phyloP scores from a whole-genome alignment of 2,113 vertebrate genomes.

The Bagarius yarrelli region DNA sequence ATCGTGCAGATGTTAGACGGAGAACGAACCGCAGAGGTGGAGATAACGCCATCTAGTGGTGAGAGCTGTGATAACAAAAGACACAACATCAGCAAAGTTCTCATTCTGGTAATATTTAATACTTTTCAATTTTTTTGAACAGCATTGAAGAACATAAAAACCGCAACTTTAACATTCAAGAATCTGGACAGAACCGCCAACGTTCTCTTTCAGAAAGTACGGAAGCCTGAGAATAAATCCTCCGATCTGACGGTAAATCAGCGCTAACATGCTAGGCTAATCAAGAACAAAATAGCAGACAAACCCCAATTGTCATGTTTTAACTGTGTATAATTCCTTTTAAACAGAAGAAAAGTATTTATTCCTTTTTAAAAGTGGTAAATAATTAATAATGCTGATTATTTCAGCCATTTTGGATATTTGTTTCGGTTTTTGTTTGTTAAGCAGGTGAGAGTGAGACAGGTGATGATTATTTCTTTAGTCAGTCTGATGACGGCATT shows the following conservation, averaged over 20 bases:
- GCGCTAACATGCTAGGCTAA: background rate
- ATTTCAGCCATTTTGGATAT: too few relatives aligned
- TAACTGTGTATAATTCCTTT: too few relatives aligned
- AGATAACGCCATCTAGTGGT: constrained; percentile 51
- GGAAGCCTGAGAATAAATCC: background rate
- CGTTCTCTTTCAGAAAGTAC: constrained; percentile 1
- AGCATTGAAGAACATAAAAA: background rate
- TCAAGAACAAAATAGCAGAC: too few relatives aligned
- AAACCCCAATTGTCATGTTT: too few relatives aligned
- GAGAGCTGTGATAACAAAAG: background rate
- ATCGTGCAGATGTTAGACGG: rapidly evolving
- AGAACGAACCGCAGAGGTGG: background rate
- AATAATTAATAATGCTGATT: too few relatives aligned
- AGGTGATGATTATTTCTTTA: too few relatives aligned
- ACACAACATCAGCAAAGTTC: background rate
- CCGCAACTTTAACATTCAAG: constrained; percentile 4
- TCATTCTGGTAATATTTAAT: background rate
- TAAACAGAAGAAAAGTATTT: too few relatives aligned
- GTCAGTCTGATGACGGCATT: too few relatives aligned
- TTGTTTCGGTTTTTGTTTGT: too few relatives aligned
- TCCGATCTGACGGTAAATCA: background rate
- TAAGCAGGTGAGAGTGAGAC: too few relatives aligned
- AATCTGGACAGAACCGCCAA: background rate
- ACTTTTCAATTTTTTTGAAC: background rate
- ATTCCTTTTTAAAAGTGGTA: too few relatives aligned